phyloP scores from a whole-genome alignment of 1,140 invertebrate genomes.

The Vanessa tameamea region DNA sequence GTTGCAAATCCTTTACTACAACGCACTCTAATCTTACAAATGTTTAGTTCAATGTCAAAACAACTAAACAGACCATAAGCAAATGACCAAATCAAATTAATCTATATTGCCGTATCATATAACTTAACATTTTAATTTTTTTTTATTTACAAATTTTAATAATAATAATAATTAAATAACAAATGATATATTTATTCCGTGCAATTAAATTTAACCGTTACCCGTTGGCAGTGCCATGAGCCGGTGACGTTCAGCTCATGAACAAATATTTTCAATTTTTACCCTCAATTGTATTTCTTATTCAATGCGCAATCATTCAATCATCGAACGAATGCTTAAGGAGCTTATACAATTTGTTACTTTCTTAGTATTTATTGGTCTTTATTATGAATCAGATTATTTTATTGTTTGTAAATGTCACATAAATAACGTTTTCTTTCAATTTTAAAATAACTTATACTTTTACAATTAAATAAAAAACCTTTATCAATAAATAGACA shows the following conservation, averaged over 20 bases:
- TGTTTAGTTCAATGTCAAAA: too few relatives aligned
- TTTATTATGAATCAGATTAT: not conserved
- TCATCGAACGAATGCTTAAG: slow-evolving; percentile 13
- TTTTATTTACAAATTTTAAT: not conserved
- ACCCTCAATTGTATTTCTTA: slow-evolving; percentile 24
- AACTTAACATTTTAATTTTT: not conserved
- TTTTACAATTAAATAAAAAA: too few relatives aligned
- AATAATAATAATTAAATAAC: not conserved
- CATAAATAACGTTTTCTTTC: not conserved
- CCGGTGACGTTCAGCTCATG: slow-evolving; percentile 6
- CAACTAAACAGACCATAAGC: too few relatives aligned
- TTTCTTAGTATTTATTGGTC: slow-evolving; percentile 14
- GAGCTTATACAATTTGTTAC: slow-evolving; percentile 21
- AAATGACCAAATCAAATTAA: too few relatives aligned
- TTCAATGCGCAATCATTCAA: slow-evolving; percentile 27
- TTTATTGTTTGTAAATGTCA: not conserved
- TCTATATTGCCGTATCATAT: too few relatives aligned
- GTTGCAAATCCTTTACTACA: too few relatives aligned
- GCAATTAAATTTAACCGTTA: slow-evolving; percentile 6
- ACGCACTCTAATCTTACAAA: too few relatives aligned
- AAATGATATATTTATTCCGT: not conserved
- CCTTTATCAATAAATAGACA: too few relatives aligned
- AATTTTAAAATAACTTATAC: too few relatives aligned
- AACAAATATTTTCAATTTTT: slow-evolving; percentile 24
- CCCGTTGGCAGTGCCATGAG: not conserved